phyloP scores from a whole-genome alignment of 2,888 invertebrate genomes.

The Chirona hameri region DNA sequence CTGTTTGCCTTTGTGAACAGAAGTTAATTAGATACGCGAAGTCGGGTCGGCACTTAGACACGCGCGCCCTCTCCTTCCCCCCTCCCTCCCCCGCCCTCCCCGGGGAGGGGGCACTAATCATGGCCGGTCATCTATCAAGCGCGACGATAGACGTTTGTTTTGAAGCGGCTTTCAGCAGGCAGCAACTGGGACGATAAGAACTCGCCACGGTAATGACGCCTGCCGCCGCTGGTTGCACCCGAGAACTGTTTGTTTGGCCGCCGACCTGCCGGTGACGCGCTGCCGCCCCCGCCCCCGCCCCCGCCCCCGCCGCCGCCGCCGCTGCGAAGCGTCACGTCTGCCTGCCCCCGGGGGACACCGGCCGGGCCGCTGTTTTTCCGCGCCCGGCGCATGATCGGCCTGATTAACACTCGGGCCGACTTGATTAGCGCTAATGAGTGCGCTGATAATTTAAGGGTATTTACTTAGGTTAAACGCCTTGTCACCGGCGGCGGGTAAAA shows the following conservation, averaged over 20 bases:
- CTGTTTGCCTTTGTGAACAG: slow-evolving; percentile 6
- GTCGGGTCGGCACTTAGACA: not conserved
- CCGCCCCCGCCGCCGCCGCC: not conserved
- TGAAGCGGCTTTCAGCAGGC: slow-evolving; percentile 4
- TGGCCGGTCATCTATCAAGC: not conserved
- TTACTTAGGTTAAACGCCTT: slow-evolving; percentile 27
- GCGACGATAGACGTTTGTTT: not conserved
- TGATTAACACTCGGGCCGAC: slow-evolving; percentile 13
- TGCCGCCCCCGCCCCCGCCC: not conserved
- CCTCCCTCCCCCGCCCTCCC: not conserved
- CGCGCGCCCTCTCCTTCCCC: not conserved
- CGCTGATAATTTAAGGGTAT: slow-evolving; percentile 13
- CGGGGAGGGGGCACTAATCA: not conserved
- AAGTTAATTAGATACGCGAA: slow-evolving; percentile 8
- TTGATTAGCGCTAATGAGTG: slow-evolving; percentile 27
- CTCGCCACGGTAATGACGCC: not conserved
- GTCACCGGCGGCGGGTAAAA: slow-evolving; percentile 11
- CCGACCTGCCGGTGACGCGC: not conserved
- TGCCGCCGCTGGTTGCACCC: not conserved
- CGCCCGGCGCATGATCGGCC: slow-evolving; percentile 6
- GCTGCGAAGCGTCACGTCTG: not conserved
- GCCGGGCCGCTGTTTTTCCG: not conserved
- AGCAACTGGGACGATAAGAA: not conserved
- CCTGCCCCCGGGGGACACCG: not conserved
- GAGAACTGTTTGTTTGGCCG: slow-evolving; percentile 1